Percentiles rank a stretch among this genome's conserved stretches.
phyloP scores from a whole-genome alignment of 2,797 vertebrate species.

The Heliangelus exortis region DNA sequence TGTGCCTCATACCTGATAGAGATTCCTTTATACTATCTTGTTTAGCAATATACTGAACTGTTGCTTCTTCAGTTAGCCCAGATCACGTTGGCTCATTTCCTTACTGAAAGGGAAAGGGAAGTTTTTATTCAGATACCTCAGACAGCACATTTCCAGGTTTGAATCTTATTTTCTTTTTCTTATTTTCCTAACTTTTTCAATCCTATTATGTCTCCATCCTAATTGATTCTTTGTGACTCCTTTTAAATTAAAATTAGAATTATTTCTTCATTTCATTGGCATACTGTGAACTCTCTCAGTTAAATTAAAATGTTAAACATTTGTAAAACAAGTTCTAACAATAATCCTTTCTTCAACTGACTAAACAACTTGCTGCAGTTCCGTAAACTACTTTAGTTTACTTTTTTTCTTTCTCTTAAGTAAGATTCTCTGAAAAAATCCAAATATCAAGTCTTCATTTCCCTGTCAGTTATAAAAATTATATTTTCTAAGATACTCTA shows the following conservation, averaged over 20 bases:
- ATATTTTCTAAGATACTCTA: neutral
- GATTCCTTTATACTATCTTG: neutral
- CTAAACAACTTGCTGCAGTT: constrained; percentile 4
- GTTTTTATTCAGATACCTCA: neutral
- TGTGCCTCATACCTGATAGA: neutral
- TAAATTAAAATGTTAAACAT: constrained; percentile 18
- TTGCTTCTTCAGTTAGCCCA: neutral
- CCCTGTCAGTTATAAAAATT: neutral
- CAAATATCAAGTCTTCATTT: neutral
- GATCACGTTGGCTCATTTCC: neutral
- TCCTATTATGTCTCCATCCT: neutral
- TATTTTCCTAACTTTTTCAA: neutral
- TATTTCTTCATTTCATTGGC: neutral
- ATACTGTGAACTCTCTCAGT: neutral
- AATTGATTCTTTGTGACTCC: neutral
- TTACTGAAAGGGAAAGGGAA: neutral
- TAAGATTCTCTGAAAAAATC: neutral
- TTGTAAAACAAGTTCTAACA: constrained; percentile 9
- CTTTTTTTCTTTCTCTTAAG: neutral
- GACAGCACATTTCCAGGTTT: neutral
- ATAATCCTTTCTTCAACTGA: neutral
- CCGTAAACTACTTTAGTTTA: neutral
- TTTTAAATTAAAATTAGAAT: neutral
- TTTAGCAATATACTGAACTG: neutral
- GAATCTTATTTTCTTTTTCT: neutral